Evolutionary conservation across 2,113 vertebrate genomes (phyloP).

Genomic region (Tachuris rubrigastra): DNA sequence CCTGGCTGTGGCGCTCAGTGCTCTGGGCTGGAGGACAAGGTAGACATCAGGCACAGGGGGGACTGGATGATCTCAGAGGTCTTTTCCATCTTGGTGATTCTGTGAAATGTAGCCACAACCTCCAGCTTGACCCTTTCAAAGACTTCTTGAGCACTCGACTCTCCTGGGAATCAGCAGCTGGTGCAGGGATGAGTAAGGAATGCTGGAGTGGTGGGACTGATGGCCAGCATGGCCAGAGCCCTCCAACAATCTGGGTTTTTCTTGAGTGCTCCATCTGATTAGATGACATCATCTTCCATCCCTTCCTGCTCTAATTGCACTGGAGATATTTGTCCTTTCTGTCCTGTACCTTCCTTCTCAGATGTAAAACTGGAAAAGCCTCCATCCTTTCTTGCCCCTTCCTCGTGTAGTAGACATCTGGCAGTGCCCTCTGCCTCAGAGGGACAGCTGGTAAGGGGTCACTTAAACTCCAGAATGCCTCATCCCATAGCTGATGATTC

Average conservation of each 20-base stretch:
- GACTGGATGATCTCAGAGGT: neutral
- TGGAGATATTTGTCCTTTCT: neutral
- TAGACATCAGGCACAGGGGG: accelerated
- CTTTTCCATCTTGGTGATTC: neutral
- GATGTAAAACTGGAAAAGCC: neutral
- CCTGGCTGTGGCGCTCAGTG: neutral
- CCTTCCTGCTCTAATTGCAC: neutral
- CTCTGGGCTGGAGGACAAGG: neutral
- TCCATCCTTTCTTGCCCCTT: neutral
- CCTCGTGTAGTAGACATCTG: neutral
- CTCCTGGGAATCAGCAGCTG: neutral
- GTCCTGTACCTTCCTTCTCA: neutral
- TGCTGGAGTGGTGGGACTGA: neutral
- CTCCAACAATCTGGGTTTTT: neutral
- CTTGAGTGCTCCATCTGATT: neutral
- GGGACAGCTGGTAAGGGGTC: neutral
- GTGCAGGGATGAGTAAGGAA: neutral
- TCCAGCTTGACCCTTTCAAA: neutral
- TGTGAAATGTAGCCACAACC: neutral
- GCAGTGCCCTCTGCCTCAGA: neutral
- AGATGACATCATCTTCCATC: conserved; percentile 22
- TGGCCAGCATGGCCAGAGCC: neutral
- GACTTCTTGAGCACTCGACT: neutral
- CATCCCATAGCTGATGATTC: neutral
- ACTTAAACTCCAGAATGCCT: neutral